These are phyloP conservation scores for Tangara arthus DNA, from an alignment of 2,797 vertebrate genomes.

Conservation along the genomic window DNA sequence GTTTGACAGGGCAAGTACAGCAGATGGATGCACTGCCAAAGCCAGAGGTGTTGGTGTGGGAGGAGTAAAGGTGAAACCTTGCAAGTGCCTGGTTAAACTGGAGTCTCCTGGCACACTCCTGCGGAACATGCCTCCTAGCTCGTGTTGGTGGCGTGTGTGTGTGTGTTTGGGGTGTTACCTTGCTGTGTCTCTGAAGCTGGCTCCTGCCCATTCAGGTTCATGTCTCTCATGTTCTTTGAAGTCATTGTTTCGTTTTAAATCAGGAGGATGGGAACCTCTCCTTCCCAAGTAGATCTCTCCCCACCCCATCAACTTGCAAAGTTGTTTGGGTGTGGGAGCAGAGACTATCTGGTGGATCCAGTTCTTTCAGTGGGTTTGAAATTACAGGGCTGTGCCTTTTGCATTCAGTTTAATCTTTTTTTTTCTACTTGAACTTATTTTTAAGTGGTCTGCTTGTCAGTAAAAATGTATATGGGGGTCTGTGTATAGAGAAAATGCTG, in stretches of 20 bases:
- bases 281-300: constrained; percentile 35
- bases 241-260: constrained; percentile 35
- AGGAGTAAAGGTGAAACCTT: neutral
- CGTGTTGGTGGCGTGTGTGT: neutral
- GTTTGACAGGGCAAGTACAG: neutral
- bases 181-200: neutral
- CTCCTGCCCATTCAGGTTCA: neutral
- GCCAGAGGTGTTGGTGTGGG: neutral
- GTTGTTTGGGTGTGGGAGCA: constrained; percentile 49
- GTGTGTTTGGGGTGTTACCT: constrained; percentile 40
- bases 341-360: constrained; percentile 39
- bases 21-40: neutral
- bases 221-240: constrained; percentile 51
- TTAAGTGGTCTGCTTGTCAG: neutral
- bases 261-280: constrained; percentile 37
- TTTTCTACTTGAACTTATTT: neutral
- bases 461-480: neutral
- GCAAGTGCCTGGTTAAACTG: neutral
- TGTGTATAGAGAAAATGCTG: neutral
- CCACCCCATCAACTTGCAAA: constrained; percentile 26
- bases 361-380: constrained; percentile 53
- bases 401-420: neutral
- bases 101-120: constrained; percentile 32
- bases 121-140: neutral
- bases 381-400: constrained; percentile 22